Base-by-base conservation (phyloP, 2,797 vertebrate species). In the Crocodylus rhombifer region DNA sequence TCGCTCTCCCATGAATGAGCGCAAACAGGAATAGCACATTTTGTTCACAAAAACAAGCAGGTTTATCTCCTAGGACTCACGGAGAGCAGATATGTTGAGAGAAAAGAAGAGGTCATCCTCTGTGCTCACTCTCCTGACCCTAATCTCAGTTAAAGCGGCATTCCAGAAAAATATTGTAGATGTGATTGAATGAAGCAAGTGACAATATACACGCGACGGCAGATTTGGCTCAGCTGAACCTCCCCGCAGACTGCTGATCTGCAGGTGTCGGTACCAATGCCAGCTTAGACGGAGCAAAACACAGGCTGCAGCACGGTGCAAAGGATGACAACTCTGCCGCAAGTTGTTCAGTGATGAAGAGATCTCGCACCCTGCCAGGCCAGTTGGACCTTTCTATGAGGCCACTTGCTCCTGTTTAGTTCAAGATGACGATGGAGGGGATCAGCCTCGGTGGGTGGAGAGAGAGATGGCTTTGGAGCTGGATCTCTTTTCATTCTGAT, bases 401-500 rank as follows among this genome's bases (percentile, higher is more conserved):
- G 42, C 42, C 42, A 51, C 42, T 51, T 51, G 42, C 42, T 9
- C 42, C 42, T 51, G 42, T 51, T 51, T 11, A 51, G 42, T 51
- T 51, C 42, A 51, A 51, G 42, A 11, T 10, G 42, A 51, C 42
- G 10, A 6, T 7, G 17, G 63, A 57, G 55, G 80, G 30, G 23
- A 4, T 30, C 26, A 77, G 36, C 14, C 33, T 25, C 25, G 17
- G 18, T n/a, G 80, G 33, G 26, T 21, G 28, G 78, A 78, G n/a
- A 77, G 60, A 18, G 56, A 83, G 69, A n/a, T 36, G 64, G 63
- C 11, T 77, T 75, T 15, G 84, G 42, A 80, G 75, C 5, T 56
- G 77, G 9, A 63, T 80, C 33, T 77, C 83, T 77, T 80, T 60
- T 77, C 28, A 76, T 77, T 69, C 62, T 55, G 60, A 67, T 87